Evolutionary conservation across 1,140 invertebrate species (phyloP).

Genomic region (Capitella teleta): DNA sequence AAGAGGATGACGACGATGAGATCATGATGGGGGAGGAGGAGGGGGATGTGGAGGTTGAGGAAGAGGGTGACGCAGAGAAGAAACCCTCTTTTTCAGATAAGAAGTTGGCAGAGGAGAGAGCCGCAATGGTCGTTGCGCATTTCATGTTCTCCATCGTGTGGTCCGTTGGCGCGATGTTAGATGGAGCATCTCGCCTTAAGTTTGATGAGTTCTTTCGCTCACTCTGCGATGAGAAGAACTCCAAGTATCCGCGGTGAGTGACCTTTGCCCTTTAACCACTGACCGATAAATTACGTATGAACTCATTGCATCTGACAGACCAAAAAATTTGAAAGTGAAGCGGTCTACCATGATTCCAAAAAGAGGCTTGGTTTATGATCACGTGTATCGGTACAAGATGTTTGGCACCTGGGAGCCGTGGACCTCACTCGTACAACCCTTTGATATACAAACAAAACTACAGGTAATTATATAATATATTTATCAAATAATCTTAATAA

Average conservation of each 20-base stretch:
- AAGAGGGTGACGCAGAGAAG: constrained; percentile 4
- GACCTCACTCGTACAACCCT: constrained; percentile 30
- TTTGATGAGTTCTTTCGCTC: constrained; percentile 38
- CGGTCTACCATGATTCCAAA: constrained; percentile 40
- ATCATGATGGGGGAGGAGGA: constrained; percentile 22
- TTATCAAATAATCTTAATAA: too few species aligned
- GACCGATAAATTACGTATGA: neutral
- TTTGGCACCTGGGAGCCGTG: constrained; percentile 35
- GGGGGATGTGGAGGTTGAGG: constrained; percentile 18
- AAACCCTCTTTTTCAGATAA: constrained; percentile 18
- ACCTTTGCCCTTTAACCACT: too few species aligned
- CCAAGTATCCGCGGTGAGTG: constrained; percentile 50
- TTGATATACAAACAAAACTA: too few species aligned
- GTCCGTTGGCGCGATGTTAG: constrained; percentile 33
- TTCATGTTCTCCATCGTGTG: constrained; percentile 42
- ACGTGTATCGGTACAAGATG: constrained; percentile 32
- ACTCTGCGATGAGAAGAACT: constrained; percentile 31
- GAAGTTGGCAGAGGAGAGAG: constrained; percentile 33
- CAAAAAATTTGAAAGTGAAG: constrained; percentile 12
- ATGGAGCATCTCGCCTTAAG: constrained; percentile 30
- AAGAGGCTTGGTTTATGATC: constrained; percentile 45
- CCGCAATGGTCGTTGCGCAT: constrained; percentile 35
- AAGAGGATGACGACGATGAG: constrained; percentile 33
- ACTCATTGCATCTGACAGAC: constrained; percentile 4
- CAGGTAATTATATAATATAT: too few species aligned